Percentiles rank a stretch among this genome's conserved stretches.
Conservation (phyloP, 2,113 vertebrate genomes). For the Ophiodon elongatus region DNA sequence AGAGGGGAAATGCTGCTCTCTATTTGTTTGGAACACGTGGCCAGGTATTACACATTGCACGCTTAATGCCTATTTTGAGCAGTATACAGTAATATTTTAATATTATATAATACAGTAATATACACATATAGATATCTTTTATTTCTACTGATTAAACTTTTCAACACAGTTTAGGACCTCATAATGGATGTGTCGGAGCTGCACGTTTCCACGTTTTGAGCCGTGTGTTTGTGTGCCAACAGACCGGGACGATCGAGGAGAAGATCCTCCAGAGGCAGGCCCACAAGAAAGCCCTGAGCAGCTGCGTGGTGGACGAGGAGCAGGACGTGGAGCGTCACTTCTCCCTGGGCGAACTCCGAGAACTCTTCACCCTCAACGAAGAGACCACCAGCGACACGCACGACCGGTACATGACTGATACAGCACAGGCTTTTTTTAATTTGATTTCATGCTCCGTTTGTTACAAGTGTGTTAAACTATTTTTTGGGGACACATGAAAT, state of each 20-base stretch:
- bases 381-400: conserved; percentile 93
- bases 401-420: conserved; percentile 84
- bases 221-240: conserved; percentile 16
- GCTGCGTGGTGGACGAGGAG: conserved; percentile 98
- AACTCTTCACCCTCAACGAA: conserved; percentile 91
- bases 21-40: neutral
- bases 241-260: conserved; percentile 98
- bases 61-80: neutral
- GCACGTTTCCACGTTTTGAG: neutral
- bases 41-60: neutral
- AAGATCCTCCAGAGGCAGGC: conserved; percentile 98
- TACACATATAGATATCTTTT: neutral
- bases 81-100: neutral
- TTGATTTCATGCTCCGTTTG: neutral
- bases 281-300: conserved; percentile 98
- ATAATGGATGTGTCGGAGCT: neutral
- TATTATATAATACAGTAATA: neutral
- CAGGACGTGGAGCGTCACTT: conserved; percentile 97
- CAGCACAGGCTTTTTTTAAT: neutral
- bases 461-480: neutral
- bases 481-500: neutral
- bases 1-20: too few relatives aligned
- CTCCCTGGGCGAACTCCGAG: conserved; percentile 93
- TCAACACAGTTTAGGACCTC: neutral
- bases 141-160: neutral